phyloP scores from a whole-genome alignment of 2,888 invertebrate genomes.

The Trachelus stipa region DNA sequence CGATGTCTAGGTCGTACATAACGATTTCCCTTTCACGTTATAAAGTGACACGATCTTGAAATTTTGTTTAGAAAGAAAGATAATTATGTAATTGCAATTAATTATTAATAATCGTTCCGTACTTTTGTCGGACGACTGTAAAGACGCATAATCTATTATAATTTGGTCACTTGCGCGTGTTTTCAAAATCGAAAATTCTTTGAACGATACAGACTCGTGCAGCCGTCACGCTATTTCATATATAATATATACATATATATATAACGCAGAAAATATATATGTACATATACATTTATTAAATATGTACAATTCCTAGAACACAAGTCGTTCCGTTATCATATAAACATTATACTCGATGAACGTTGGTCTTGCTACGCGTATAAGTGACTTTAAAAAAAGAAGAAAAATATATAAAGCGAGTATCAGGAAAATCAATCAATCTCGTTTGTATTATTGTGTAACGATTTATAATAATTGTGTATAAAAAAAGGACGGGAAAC shows the following conservation, averaged over 20 bases:
- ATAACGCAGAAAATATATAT: too few relatives aligned
- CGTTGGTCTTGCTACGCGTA: background rate
- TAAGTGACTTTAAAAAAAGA: background rate
- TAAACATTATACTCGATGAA: background rate
- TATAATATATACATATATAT: background rate
- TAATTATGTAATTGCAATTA: background rate
- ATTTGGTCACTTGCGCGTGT: background rate
- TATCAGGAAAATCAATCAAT: background rate
- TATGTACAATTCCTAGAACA: background rate
- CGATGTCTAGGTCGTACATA: background rate
- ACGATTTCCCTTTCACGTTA: background rate
- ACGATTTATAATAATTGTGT: conserved; percentile 46
- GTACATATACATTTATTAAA: too few relatives aligned
- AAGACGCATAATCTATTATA: background rate
- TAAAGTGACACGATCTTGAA: background rate
- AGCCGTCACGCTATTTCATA: background rate
- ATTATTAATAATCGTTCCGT: background rate
- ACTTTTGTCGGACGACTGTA: background rate
- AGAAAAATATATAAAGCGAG: background rate
- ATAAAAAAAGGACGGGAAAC: conserved; percentile 26
- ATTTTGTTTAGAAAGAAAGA: background rate
- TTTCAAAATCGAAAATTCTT: background rate
- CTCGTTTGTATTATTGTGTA: conserved; percentile 1
- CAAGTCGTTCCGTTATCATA: background rate
- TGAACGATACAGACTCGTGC: background rate